Base-by-base conservation (phyloP, 1,140 invertebrate genomes). In the Zaprionus nigranus region DNA sequence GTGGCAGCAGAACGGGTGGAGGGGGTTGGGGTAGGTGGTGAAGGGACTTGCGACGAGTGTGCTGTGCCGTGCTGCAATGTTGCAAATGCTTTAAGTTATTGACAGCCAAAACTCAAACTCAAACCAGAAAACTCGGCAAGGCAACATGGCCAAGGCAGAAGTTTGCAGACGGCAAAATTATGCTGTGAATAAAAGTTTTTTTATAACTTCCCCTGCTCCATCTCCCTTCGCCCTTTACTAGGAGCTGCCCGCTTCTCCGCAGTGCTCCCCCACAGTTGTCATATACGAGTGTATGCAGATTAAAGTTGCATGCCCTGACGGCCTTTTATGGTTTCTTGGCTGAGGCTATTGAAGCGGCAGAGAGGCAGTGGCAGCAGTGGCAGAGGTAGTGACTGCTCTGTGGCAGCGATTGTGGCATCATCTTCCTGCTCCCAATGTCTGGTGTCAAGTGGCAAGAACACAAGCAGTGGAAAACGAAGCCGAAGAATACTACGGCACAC, bases 51-150 rank as follows among this genome's bases (percentile, higher is more conserved):
- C 49, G 38, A 15, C 15, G 20, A 71, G 62, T 20, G n/a, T 51
- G 15, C 58, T 57, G 51, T 34, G 22, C 26, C 36, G 36, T 46
- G 13, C 46, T 43, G 17, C 68, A 60, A 69, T 75, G 66, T 58
- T 40, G 73, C 61, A 69, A 83, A 69, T 78, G 84, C 84, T 81
- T 83, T 81, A 77, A 90, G 81, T 82, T 88, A 87, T 87, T 88
- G 84, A 87, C 79, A 81, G 62, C 43, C 65, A 75, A 81, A 81
- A 78, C 75, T 81, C 70, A 81, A 81, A 58, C 69, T 71, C 71
- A 76, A 60, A 46, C 40, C 40, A 17, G 46, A 6, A 22, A 72
- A 81, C 69, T 78, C 75, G 49, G 53, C 28, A 63, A 46, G 49
- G 53, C 28, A 63, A 46, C 64, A 78, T 75, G 70, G 51, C 69